phyloP scores from a whole-genome alignment of 1,140 invertebrate species.

The Antheraea pernyi region DNA sequence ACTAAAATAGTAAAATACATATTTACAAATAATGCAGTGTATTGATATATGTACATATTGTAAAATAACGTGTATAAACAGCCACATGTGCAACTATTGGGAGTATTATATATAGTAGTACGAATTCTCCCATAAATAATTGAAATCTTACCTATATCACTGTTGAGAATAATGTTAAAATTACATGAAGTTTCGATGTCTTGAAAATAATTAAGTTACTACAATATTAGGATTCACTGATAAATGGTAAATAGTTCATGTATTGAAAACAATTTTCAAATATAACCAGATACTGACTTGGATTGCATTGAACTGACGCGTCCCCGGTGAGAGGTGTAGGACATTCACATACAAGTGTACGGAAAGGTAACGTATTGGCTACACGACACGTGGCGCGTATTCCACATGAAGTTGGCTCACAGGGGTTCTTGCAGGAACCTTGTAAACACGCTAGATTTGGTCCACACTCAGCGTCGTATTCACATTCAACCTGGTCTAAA shows the following conservation, averaged over 20 bases:
- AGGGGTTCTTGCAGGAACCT: conserved; percentile 91
- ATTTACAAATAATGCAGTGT: background rate
- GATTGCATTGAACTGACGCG: conserved; percentile 89
- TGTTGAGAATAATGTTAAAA: background rate
- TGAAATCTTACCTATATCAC: background rate
- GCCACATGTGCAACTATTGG: background rate
- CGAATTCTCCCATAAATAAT: background rate
- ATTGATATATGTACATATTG: background rate
- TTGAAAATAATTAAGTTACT: background rate
- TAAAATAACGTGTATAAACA: background rate
- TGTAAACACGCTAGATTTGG: conserved; percentile 91
- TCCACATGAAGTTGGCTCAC: conserved; percentile 90
- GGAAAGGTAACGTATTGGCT: conserved; percentile 90
- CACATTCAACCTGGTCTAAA: conserved; percentile 81
- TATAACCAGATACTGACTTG: conserved; percentile 79
- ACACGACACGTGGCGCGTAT: conserved; percentile 89
- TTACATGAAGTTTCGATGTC: background rate
- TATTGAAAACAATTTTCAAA: background rate
- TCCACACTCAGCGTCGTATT: conserved; percentile 90
- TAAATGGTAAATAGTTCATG: background rate
- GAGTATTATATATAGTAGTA: background rate
- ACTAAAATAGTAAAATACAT: background rate
- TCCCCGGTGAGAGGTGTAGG: conserved; percentile 89
- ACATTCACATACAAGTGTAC: conserved; percentile 93
- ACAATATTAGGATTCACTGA: background rate